phyloP scores from a whole-genome alignment of 2,113 vertebrate species.

The Morphnarchus princeps region DNA sequence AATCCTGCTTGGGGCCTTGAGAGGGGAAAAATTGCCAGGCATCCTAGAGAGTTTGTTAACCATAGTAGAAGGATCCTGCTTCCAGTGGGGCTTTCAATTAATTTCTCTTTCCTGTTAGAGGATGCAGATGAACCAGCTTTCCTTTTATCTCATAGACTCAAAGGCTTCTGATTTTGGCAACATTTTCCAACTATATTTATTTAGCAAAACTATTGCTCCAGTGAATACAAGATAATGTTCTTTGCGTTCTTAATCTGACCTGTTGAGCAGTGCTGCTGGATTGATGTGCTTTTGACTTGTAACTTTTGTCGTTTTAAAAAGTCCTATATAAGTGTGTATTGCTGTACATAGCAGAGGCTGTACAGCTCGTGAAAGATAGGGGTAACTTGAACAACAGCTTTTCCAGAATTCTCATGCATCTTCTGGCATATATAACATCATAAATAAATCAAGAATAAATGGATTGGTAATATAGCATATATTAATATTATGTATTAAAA shows the following conservation, averaged over 20 bases:
- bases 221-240: neutral
- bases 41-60: neutral
- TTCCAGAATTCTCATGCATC: neutral
- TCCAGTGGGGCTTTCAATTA: neutral
- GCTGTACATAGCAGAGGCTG: neutral
- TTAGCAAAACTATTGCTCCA: neutral
- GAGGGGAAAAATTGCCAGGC: neutral
- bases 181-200: neutral
- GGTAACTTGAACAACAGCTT: neutral
- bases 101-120: neutral
- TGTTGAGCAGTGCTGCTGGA: neutral
- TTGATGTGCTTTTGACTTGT: neutral
- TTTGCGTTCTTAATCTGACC: neutral
- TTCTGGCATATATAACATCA: neutral
- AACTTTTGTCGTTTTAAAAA: neutral
- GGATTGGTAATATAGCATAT: neutral
- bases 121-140: neutral
- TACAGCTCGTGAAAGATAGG: neutral
- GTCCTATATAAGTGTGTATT: rapidly evolving
- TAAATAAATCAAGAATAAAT: neutral
- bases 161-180: neutral
- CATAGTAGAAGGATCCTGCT: neutral
- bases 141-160: neutral
- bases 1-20: too few relatives aligned
- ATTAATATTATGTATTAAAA: neutral